phyloP scores from a whole-genome alignment of 2,113 vertebrate genomes.

The Harpagus bidentatus region DNA sequence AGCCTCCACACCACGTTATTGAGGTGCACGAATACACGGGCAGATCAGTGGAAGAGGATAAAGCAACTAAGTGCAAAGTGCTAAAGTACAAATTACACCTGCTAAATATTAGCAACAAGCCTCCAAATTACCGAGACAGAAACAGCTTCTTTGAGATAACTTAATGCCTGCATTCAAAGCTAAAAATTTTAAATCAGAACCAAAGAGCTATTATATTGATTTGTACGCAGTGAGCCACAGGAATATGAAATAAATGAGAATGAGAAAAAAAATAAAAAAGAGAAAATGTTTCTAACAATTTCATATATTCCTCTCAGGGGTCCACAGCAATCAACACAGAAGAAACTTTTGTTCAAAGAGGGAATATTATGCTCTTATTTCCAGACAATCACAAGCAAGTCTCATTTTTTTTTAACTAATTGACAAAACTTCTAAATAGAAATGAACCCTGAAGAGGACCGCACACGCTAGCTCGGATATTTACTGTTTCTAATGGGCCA shows the following conservation, averaged over 20 bases:
- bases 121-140: background rate
- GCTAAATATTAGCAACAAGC: background rate
- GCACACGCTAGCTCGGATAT: rapidly evolving
- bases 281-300: background rate
- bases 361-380: background rate
- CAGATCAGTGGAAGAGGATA: background rate
- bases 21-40: background rate
- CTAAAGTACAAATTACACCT: background rate
- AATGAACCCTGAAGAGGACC: background rate
- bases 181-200: background rate
- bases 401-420: background rate
- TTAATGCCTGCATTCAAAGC: background rate
- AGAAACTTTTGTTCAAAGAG: background rate
- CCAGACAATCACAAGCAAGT: background rate
- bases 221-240: background rate
- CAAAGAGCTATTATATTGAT: slow-evolving; percentile 22
- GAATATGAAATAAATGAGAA: background rate
- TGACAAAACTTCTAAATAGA: background rate
- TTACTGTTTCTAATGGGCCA: background rate
- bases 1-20: rapidly evolving
- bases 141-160: background rate
- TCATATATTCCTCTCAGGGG: background rate
- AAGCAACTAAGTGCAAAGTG: background rate
- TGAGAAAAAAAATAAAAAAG: background rate
- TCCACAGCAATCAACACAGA: background rate